A percentile compares a stretch with the other conserved stretches of the same genome.
These are phyloP conservation scores for Zapus hudsonius DNA, from an alignment of 2,113 vertebrate genomes.

Conservation along the genomic window DNA sequence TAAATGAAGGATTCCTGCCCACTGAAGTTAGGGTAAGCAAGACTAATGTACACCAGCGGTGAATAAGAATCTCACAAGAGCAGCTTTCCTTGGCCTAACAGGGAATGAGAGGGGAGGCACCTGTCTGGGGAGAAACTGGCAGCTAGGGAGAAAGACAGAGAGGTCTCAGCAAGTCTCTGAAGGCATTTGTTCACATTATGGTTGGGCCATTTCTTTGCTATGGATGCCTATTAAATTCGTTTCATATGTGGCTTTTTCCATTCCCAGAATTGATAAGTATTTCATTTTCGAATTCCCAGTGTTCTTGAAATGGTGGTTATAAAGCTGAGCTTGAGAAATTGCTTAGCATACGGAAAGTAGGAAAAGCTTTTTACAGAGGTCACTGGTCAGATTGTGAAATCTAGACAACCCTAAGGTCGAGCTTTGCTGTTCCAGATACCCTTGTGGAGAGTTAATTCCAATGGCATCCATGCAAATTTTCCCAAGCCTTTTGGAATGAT, in stretches of 20 bases:
- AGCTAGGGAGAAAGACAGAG: neutral
- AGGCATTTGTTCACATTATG: neutral
- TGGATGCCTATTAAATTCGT: conserved; percentile 44
- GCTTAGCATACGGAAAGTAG: neutral
- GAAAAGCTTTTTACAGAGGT: neutral
- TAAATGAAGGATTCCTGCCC: neutral
- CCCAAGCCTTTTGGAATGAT: conserved; percentile 19
- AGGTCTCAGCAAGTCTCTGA: neutral
- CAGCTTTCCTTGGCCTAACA: neutral
- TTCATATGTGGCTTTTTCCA: conserved; percentile 11
- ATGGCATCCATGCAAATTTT: conserved; percentile 52
- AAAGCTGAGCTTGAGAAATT: conserved; percentile 48
- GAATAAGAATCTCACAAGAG: neutral
- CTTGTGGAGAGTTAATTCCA: conserved; percentile 46
- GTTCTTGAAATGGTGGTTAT: neutral
- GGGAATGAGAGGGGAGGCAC: neutral
- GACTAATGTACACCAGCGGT: neutral
- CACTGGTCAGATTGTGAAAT: conserved; percentile 25
- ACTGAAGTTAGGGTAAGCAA: neutral
- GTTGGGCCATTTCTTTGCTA: conserved; percentile 5
- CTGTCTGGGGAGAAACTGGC: neutral
- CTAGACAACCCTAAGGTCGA: neutral
- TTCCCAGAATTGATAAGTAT: conserved; percentile 27
- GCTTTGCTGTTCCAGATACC: neutral
- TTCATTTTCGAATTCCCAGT: conserved; percentile 60